Evolutionary conservation across 2,888 invertebrate species (phyloP).

Genomic region (Eupeodes luniger): DNA sequence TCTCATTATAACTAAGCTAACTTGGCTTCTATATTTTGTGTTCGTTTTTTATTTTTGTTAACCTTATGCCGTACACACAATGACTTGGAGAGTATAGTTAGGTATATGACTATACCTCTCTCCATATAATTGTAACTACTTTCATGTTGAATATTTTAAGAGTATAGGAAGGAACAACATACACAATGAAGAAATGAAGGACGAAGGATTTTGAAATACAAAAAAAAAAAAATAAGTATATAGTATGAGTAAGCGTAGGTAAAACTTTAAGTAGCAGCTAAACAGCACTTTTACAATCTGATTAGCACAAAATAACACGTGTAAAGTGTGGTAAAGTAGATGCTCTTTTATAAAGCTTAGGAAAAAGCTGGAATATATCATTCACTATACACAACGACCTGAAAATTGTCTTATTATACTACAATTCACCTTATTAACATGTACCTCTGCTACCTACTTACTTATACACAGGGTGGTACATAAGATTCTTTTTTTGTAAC

Average conservation of each 20-base stretch:
- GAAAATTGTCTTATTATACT: constrained; percentile 27
- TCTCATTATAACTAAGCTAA: constrained; percentile 76
- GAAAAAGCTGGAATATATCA: too few relatives aligned
- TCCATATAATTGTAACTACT: neutral
- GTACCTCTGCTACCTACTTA: neutral
- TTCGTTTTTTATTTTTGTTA: neutral
- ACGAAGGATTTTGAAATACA: neutral
- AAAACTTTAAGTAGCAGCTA: constrained; percentile 42
- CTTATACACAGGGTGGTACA: too few relatives aligned
- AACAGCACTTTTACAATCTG: constrained; percentile 55
- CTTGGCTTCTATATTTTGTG: neutral
- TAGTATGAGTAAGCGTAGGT: constrained; percentile 45
- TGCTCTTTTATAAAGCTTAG: neutral
- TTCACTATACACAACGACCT: neutral
- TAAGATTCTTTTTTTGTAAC: too few relatives aligned
- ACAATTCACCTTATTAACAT: neutral
- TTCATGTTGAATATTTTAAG: neutral
- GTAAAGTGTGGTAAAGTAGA: constrained; percentile 28
- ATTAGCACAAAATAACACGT: constrained; percentile 70
- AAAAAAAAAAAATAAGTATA: neutral
- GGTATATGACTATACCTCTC: too few relatives aligned
- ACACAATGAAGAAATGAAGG: neutral
- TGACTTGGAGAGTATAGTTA: too few relatives aligned
- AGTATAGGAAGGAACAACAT: neutral
- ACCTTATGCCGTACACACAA: constrained; percentile 9